A percentile compares a stretch with the other conserved stretches of the same genome.
Conservation (phyloP, 2,113 vertebrate genomes). For the Cyrtonyx montezumae region DNA sequence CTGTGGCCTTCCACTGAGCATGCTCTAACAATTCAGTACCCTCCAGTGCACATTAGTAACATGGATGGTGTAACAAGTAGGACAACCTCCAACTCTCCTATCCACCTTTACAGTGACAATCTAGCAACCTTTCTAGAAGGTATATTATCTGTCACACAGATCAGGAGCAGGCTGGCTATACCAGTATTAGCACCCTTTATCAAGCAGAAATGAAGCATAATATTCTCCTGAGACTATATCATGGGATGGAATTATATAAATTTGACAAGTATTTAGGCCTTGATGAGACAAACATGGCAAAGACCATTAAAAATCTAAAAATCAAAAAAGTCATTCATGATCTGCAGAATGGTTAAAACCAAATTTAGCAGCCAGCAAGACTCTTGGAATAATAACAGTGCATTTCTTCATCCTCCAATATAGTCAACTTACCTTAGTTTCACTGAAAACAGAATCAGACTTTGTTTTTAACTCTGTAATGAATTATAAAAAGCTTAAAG, state of each 20-base stretch:
- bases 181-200: neutral
- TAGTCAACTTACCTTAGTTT: neutral
- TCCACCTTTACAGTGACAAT: fast-evolving
- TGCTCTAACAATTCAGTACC: neutral
- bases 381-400: neutral
- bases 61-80: neutral
- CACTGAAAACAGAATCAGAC: neutral
- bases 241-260: neutral
- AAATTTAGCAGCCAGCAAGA: neutral
- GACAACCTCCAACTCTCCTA: neutral
- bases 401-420: neutral
- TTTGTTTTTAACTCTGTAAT: neutral
- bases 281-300: neutral
- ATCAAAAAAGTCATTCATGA: neutral
- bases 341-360: neutral
- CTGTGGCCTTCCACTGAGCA: too few species aligned
- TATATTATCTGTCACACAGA: neutral
- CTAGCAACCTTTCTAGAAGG: neutral
- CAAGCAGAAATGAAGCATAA: neutral
- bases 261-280: neutral
- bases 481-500: neutral
- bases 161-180: neutral
- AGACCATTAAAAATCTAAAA: too few species aligned
- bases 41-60: neutral
- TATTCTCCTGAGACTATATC: neutral